Percentiles rank a stretch among this genome's conserved stretches.
These are phyloP conservation scores for Acanthosepion pharaonis DNA, from an alignment of 2,888 invertebrate genomes.

Conservation along the genomic window DNA sequence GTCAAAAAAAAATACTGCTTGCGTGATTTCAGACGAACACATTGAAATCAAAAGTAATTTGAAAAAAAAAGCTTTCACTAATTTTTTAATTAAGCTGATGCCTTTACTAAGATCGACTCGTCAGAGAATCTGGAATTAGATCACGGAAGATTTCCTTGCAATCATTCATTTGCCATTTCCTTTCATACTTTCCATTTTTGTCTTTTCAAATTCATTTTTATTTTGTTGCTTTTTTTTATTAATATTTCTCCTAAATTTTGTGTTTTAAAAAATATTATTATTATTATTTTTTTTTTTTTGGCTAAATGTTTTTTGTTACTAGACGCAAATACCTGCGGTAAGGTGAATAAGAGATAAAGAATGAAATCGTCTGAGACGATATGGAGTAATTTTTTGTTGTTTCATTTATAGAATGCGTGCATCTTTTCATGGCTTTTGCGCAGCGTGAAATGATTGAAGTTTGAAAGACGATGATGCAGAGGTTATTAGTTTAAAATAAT, in stretches of 20 bases:
- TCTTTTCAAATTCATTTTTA: not conserved
- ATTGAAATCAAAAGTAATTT: not conserved
- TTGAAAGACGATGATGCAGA: not conserved
- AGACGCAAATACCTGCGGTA: conserved; percentile 4
- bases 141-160: not conserved
- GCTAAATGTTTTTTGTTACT: not conserved
- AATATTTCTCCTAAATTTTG: not conserved
- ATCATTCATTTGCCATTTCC: not conserved
- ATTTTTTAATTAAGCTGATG: conserved; percentile 33
- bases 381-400: not conserved
- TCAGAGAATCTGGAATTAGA: not conserved
- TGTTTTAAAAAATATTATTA: not conserved
- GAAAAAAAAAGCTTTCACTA: not conserved
- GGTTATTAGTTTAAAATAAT: not conserved
- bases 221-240: not conserved
- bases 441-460: not conserved
- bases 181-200: not conserved
- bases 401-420: not conserved
- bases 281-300: not conserved
- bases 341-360: not conserved
- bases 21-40: not conserved
- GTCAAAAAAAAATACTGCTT: not conserved
- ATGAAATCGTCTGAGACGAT: not conserved
- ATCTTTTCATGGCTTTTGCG: not conserved
- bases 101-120: conserved; percentile 4